Evolutionary conservation across 2,888 invertebrate genomes (phyloP), one percentile per base, ranked within the genome.

Genomic region (Glaucopsyche alexis): DNA sequence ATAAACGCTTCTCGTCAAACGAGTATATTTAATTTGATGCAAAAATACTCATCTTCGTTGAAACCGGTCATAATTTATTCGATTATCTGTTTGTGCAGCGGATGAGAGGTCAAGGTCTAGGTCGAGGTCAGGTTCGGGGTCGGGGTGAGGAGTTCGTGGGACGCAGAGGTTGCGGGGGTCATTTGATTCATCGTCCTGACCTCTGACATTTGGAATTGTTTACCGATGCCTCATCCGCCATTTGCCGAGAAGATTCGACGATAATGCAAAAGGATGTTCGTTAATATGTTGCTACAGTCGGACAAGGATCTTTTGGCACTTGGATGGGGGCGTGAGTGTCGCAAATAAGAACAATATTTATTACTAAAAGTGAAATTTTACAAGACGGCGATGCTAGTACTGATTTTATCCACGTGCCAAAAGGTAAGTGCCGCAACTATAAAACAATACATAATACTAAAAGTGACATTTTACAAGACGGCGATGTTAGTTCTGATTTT

Each of bases 101-200:
- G 80, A 81, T 78, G 78, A 79, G 82, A 77, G 79, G 75, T 76
- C 76, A 74, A 74, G 79, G 81, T 80, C 83, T 81, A 79, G 82
- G 81, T 81, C 79, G 80, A 77, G 81, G 81, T 80, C 81, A 79
- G 75, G 82, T 84, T 80, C 82, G 80, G 77, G 79, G 83, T 79
- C 81, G 77, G 78, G 80, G 82, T 81, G 79, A 80, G 77, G 77
- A 79, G 90, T 88, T 87, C 90, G 89, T 88, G 89, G 83, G 89
- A 89, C 83, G 83, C 78, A 79, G 29, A 69, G 81, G 83, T 80
- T 80, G 80, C 79, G 78, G 64, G 55, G 29, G 45, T 49, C 49
- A 29, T 60, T 60, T 55, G 71, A 71, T 52, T 72, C 72, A 72
- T 67, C 52, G 72, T 60, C 65, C 42, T 7, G 67, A 72, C 67